Evolutionary conservation across 2,888 invertebrate species (phyloP).

Genomic region (Eilema sororculum): DNA sequence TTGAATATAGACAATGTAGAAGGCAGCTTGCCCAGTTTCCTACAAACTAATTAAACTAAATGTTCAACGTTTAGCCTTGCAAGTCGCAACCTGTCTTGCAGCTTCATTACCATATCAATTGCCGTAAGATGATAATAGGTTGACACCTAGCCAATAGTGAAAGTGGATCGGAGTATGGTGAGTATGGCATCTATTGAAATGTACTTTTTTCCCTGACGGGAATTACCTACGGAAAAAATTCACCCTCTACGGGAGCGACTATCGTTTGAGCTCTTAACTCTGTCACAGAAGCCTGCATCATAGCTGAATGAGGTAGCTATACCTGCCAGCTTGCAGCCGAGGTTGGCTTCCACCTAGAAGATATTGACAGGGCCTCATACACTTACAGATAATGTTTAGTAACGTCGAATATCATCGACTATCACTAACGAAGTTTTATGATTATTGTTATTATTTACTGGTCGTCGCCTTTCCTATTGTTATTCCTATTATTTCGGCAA

Average conservation of each 20-base stretch:
- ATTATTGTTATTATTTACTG: no score
- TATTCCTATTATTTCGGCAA: background rate
- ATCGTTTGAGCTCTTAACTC: no score
- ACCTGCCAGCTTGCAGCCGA: no score
- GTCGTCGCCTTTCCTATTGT: no score
- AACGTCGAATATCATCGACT: no score
- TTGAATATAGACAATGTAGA: constrained; percentile 34
- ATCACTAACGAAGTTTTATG: no score
- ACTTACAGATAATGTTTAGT: no score
- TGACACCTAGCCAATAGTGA: constrained; percentile 73
- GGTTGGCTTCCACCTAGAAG: no score
- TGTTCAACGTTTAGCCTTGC: constrained; percentile 66
- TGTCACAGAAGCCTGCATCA: no score
- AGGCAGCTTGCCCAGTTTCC: constrained; percentile 61
- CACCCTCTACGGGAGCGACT: no score
- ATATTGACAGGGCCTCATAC: no score
- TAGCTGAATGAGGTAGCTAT: no score
- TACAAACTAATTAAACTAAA: constrained; percentile 71
- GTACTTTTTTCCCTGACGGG: constrained; percentile 3
- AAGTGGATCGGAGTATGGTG: constrained; percentile 60
- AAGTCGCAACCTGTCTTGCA: constrained; percentile 59
- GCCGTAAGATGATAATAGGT: constrained; percentile 70
- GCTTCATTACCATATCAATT: constrained; percentile 81
- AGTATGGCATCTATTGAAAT: constrained; percentile 25
- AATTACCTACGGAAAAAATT: background rate